Base-by-base conservation (phyloP, 2,113 vertebrate species). In the Dunckerocampus dactyliophorus region DNA sequence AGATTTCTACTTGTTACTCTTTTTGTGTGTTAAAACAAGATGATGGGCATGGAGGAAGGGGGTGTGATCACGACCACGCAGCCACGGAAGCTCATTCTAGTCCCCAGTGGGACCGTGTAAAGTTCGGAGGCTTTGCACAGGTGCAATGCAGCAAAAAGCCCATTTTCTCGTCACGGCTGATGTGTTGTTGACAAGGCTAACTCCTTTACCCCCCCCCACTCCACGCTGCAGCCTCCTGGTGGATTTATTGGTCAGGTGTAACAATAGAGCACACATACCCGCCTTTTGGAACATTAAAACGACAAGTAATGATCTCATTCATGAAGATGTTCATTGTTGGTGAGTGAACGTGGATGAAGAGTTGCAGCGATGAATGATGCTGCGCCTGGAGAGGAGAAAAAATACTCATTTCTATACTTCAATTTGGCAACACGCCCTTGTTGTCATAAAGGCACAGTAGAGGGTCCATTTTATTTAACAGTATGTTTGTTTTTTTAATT, bases 141-240 rank as follows among this genome's bases (percentile, higher is more conserved):
- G 87, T 89, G 88, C 88, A 88, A 85, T 89, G 88, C 88, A 89
- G 88, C 82, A 89, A 84, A 86, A 63, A 65, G 51, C 58, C 31
- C 20, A 1, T 69, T 67, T 75, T 72, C 56, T 24, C 48, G 28
- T 21, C 54, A 21, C 56, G 50, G 42, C 59, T n/a, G 31, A 63
- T 59, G 57, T 21, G 55, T 67, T 51, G 14, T 6, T 42, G 53
- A 49, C 43, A 56, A 63, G 45, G 52, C 61, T 47, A 22, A 54
- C 11, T 21, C 19, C 19, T n/a, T n/a, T n/a, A n/a, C 24, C 24
- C 24, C 24, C 24, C 24, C 24, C 19, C 17, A 19, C 17, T 20
- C 17, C 47, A 20, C 11, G 52, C 6, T 34, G 52, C 16, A 19
- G 34, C 37, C 13, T 42, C 14, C 11, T 42, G 31, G 34, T 6